Evolutionary conservation across 1,140 invertebrate genomes (phyloP).

Genomic region (Aricia agestis): DNA sequence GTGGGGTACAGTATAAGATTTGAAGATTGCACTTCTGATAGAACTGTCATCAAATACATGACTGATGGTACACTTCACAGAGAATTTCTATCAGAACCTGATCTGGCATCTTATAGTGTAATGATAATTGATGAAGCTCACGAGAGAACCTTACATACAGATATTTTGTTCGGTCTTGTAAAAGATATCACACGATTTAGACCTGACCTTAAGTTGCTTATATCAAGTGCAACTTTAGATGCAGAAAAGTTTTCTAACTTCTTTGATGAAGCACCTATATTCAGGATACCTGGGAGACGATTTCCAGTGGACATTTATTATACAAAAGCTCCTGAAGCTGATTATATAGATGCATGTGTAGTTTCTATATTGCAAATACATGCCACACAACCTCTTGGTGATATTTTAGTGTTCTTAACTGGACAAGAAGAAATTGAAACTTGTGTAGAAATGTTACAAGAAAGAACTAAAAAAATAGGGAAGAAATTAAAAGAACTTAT

Average conservation of each 20-base stretch:
- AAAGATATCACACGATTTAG: constrained; percentile 98
- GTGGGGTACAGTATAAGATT: constrained; percentile 99
- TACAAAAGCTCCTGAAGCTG: constrained; percentile 98
- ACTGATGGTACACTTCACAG: constrained; percentile 98
- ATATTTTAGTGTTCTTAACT: constrained; percentile 97
- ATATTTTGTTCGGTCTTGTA: constrained; percentile 98
- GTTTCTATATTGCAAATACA: constrained; percentile 99
- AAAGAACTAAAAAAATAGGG: constrained; percentile 92
- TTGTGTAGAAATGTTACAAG: constrained; percentile 94
- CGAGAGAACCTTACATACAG: constrained; percentile 97
- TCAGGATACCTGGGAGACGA: constrained; percentile 93
- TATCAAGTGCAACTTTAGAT: constrained; percentile 98
- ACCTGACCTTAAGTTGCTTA: constrained; percentile 95
- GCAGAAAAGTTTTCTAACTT: constrained; percentile 99
- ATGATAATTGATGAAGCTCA: constrained; percentile 99
- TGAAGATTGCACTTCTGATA: constrained; percentile 98
- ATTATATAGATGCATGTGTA: constrained; percentile 98
- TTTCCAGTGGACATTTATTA: constrained; percentile 98
- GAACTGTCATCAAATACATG: constrained; percentile 99
- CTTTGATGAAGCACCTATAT: constrained; percentile 99
- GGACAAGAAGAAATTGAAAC: constrained; percentile 98
- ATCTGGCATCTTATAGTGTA: constrained; percentile 95
- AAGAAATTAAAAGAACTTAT: constrained; percentile 95
- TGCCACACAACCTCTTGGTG: constrained; percentile 95
- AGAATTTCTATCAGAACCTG: constrained; percentile 98